Evolutionary conservation across 2,888 invertebrate species (phyloP), one percentile per base, ranked within the genome.

Genomic region (Abrostola triplasia): DNA sequence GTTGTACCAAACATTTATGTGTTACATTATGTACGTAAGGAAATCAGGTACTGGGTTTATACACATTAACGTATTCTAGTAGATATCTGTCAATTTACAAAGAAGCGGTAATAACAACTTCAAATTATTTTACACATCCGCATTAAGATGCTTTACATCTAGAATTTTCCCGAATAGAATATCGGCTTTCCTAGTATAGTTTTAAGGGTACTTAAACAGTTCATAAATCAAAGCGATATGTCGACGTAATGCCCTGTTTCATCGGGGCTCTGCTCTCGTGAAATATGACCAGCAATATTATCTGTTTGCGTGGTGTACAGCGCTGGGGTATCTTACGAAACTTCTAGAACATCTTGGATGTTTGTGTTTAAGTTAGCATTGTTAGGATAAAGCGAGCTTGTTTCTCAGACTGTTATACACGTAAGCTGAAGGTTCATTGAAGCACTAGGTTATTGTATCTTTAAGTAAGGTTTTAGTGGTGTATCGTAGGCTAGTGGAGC

Each of bases 201-300:
- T 93, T 92, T 89, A 90, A 92, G 88, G 89, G 90, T 89, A 88
- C 89, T 92, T 91, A 89, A 88, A 89, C 86, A 92, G 90, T 92
- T 84, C 86, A 92, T 93, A 93, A 93, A 93, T 93, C 93, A 93
- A 87, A 88, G 82, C 87, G 92, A 92, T 92, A 92, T 88, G 92
- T 91, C 90, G 86, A 83, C 83, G 84, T 88, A 90, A 88, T 86
- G 83, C 89, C 90, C 89, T 87, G 89, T 90, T 92, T 92, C 92
- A 91, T 92, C 90, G 92, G 85, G 84, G 88, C 89, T 89, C 85
- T 87, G 83, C 82, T 83, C 79, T 80, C 59, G 84, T 93, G 90
- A 93, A 91, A 91, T 93, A 93, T 91, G 86, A 86, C 88, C 86
- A 80, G 88, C 78, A 88, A 91, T 92, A 91, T 73, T 89, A 86